Evolutionary conservation across 2,888 invertebrate species (phyloP), one percentile per base, ranked within the genome.

Genomic region (Formica aserva): DNA sequence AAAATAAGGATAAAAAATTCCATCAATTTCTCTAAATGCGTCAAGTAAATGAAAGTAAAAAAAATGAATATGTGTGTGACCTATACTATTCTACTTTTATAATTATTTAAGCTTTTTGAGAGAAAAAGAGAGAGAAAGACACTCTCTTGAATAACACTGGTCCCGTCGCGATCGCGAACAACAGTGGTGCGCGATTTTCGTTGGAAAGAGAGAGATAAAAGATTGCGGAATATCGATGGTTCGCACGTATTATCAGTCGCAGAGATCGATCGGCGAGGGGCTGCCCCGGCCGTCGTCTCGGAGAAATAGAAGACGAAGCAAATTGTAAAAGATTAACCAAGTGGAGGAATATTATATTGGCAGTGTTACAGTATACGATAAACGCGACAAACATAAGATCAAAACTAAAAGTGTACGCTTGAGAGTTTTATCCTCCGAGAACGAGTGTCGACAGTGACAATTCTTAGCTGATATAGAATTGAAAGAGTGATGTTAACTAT

Each of bases 361-460:
- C 88, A 89, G 88, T 87, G 80, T 89, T 82, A 82, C 82, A 66
- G 78, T 78, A 22, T 32, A 83, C 38, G 75, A 77, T 52, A 80
- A 83, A 80, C 48, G 74, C 60, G 66, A 38, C n/a, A 18, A 55
- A 74, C 22, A 60, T 41, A 75, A 78, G 29, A 52, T 75, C 63
- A 62, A 81, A 65, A 45, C 74, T 41, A 22, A 32, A 52, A 22
- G 5, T n/a, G 11, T 48, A 65, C 74, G 13, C 45, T 72, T 32
- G 74, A 60, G 60, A 74, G 57, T 60, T 60, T 78, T 41, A 60
- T 32, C 57, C 41, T 32, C 9, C 45, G 41, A 60, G 57, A 15
- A 32, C 26, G 67, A 11, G 13, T 66, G 52, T 66, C 67, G 26
- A 66, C n/a, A 11, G 26, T 29, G n/a, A 55, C 32, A 29, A 76